phyloP scores from a whole-genome alignment of 1,140 invertebrate species.

The Dendroctonus valens region DNA sequence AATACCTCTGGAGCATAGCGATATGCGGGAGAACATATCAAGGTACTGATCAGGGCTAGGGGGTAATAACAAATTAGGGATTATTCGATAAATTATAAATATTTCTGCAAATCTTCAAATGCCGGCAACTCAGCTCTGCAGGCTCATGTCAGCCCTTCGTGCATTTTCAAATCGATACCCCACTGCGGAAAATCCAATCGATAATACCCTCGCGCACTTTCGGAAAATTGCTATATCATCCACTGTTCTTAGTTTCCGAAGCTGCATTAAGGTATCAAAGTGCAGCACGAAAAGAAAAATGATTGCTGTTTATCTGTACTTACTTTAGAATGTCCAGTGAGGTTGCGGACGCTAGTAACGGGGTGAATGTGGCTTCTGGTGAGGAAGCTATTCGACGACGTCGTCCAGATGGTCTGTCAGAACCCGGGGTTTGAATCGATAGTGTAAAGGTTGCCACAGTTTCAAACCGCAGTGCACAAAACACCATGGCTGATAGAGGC shows the following conservation, averaged over 20 bases:
- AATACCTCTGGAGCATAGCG: too few species aligned
- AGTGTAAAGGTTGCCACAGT: conserved; percentile 39
- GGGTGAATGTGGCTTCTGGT: conserved; percentile 32
- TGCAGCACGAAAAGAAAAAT: not conserved
- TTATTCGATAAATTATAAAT: too few species aligned
- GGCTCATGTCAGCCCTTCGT: conserved; percentile 45
- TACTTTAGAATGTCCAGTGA: conserved; percentile 5
- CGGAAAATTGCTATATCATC: not conserved
- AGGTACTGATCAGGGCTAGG: too few species aligned
- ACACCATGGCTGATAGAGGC: conserved; percentile 41
- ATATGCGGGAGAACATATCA: too few species aligned
- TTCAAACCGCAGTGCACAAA: conserved; percentile 51
- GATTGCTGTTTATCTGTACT: not conserved
- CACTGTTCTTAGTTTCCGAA: too few species aligned
- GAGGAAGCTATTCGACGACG: conserved; percentile 25
- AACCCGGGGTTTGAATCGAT: conserved; percentile 49
- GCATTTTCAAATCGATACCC: conserved; percentile 33
- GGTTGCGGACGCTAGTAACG: conserved; percentile 10
- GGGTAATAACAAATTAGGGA: too few species aligned
- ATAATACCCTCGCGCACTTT: conserved; percentile 15
- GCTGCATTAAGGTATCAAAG: too few species aligned
- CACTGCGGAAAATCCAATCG: conserved; percentile 35
- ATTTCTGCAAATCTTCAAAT: not conserved
- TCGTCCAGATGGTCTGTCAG: conserved; percentile 35
- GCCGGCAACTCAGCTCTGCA: conserved; percentile 17